Evolutionary conservation across 2,113 vertebrate species (phyloP), one percentile per base, ranked within the genome.

Genomic region (Onychorhynchus coronatus): DNA sequence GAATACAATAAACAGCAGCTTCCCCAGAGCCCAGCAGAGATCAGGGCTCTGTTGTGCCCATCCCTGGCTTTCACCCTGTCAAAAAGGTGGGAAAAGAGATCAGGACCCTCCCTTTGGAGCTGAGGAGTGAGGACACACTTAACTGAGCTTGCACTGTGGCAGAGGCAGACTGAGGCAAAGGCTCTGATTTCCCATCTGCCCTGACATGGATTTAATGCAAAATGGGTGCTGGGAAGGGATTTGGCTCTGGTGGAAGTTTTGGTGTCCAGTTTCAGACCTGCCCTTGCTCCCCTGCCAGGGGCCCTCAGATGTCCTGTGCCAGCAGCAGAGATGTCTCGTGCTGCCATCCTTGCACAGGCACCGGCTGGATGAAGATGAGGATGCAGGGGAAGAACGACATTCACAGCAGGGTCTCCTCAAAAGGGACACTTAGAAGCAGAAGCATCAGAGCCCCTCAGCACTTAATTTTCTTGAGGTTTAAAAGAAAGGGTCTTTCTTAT

Each of bases 81-180:
- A 28, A 1, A 37, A 20, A 46, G 39, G 16, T 8, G 63, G 7
- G 17, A 46, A 33, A 14, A 5, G 9, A 37, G 49, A 21, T 33
- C 2, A 1, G 28, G 28, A 21, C 33, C 35, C 41, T 35, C 22
- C 3, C 72, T 50, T 24, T 3, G 25, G 18, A 58, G 52, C 65
- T 8, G 46, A 77, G 68, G 22, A 42, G 8, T 15, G 24, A 13
- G 9, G 47, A 12, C 0, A 11, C 17, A 3, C 17, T 70, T 15
- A 4, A 5, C 2, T 11, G 31, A 4, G 9, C 4, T 11, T 4
- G 31, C 4, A 8, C 18, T 8, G 44, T 6, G 56, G 59, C 63
- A 59, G 49, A 10, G 55, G 16, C 39, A 58, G 46, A 61, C 8
- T 8, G 46, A 65, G 72, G 30, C 30, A 12, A 9, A 12, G 31